Base-by-base conservation (phyloP, 2,797 vertebrate species). In the Dromococcyx pavoninus region DNA sequence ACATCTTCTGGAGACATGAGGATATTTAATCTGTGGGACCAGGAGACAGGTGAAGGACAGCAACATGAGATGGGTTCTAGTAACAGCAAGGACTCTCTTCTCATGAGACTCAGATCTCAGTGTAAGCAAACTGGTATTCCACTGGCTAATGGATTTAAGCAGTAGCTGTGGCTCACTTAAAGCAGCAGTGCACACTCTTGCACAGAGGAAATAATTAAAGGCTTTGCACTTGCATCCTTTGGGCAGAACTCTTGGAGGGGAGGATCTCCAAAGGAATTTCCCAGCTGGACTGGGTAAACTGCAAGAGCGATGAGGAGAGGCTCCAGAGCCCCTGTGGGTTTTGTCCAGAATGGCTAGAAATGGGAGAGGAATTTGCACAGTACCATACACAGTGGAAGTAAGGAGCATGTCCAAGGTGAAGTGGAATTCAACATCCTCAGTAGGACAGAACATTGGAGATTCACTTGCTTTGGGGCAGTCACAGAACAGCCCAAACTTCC, bases 1-100 rank as follows among this genome's bases (percentile, higher is more conserved):
- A 91, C 84, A 86, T 48, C 84, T 89, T 57, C 67, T 93, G 71
- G 48, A 89, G 70, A 86, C 33, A 10, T 7, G 41, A 75, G 73
- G 91, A 84, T 78, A 96, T 92, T 88, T 92, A 86, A 93, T 76
- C 85, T 65, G 56, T 35, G 48, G 48, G 46, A 91, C 61, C 56
- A 60, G 79, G 44, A 88, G 60, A 64, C 76, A 76, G 94, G 88
- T 71, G 91, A 94, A 95, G 67, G 91, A 56, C 91, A 88, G 83
- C 86, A 96, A 95, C 0, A 2, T 54, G 83, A 91, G 82, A 93
- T 30, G 50, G 60, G 37, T 46, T 71, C 70, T 27, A 70, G 73
- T 25, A 76, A 53, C 23, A 81, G 43, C 54, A 73, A 57, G 43
- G 81, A 28, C 66, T 64, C 57, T 78, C 54, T 87, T 73, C 81